phyloP scores from a whole-genome alignment of 2,113 vertebrate species.

The Chionis minor region DNA sequence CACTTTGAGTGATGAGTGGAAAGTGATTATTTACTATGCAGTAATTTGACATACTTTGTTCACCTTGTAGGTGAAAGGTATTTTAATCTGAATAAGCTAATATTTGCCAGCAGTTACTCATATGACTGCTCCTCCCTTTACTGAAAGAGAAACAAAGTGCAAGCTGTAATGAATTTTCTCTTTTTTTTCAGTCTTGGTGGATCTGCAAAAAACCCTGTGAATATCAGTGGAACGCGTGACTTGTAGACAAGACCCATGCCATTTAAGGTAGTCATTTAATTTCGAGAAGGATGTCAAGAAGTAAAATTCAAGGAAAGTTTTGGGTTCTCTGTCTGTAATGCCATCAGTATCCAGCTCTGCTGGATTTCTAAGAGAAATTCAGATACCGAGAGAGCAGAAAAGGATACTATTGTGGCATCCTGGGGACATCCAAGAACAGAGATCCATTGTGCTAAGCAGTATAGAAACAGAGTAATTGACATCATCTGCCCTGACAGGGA shows the following conservation, averaged over 20 bases:
- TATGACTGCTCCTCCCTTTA: neutral
- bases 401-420: neutral
- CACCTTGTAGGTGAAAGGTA: neutral
- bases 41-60: slow-evolving; percentile 2
- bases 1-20: neutral
- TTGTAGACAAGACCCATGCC: neutral
- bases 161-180: neutral
- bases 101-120: neutral
- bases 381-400: neutral
- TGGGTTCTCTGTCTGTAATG: neutral
- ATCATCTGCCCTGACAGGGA: neutral
- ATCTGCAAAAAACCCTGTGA: neutral
- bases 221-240: neutral
- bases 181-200: neutral
- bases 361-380: neutral
- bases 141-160: neutral
- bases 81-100: neutral
- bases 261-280: neutral
- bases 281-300: neutral
- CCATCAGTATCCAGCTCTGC: neutral
- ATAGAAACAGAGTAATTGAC: neutral
- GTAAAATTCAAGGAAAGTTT: neutral
- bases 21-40: neutral
- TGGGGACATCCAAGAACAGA: neutral
- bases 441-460: neutral